Percentiles rank a stretch among this genome's conserved stretches.
Conservation (phyloP, 2,113 vertebrate genomes). For the Syngnathus floridae region DNA sequence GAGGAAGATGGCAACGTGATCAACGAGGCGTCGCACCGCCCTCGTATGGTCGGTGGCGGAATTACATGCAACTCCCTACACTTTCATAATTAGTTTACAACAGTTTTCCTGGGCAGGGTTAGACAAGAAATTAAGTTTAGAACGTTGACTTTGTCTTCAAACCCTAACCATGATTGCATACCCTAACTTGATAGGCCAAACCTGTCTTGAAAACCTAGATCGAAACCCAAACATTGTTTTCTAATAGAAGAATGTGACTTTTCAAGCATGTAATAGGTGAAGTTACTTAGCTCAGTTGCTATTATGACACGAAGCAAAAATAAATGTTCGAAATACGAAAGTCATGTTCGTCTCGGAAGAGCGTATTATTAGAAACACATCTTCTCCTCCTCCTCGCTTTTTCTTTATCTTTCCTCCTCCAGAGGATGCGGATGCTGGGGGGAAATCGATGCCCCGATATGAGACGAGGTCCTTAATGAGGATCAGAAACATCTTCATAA, state of each 20-base stretch:
- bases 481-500: conserved; percentile 75
- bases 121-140: too few relatives aligned
- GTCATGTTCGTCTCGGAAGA: conserved; percentile 3
- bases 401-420: conserved; percentile 38
- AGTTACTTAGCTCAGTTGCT: conserved; percentile 2
- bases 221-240: too few relatives aligned
- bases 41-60: not conserved
- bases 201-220: too few relatives aligned
- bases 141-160: too few relatives aligned
- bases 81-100: too few relatives aligned
- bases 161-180: too few relatives aligned
- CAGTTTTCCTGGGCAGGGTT: too few relatives aligned
- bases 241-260: not conserved
- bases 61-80: not conserved
- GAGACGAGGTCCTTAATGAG: conserved; percentile 66
- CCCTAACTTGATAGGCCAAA: too few relatives aligned
- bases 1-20: conserved; percentile 24
- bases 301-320: not conserved
- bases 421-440: conserved; percentile 46
- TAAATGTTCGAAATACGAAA: too few relatives aligned
- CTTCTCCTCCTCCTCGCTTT: conserved; percentile 23
- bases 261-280: not conserved
- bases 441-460: conserved; percentile 66
- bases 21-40: conserved; percentile 16
- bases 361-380: conserved; percentile 28